Base-by-base conservation (phyloP, 2,888 invertebrate genomes). In the Sesia bembeciformis region DNA sequence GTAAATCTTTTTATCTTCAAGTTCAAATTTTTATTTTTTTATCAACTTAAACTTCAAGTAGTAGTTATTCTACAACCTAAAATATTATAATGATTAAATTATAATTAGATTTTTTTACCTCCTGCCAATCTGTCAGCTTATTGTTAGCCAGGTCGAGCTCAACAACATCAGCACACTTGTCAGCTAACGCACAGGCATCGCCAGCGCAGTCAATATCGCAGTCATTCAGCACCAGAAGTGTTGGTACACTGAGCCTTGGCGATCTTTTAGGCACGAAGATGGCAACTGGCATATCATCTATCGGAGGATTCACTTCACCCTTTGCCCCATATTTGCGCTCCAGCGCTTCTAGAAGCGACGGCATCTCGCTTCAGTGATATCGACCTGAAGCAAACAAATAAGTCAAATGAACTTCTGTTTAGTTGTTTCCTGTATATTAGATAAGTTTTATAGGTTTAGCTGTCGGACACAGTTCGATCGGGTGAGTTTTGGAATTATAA, bases 131-230 rank as follows among this genome's bases (percentile, higher is more conserved):
- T 58, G 93, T 93, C 39, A 98, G 91, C 76, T 95, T 94, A 82
- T 98, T 98, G 77, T 97, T 96, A 49, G 98, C 97, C 66, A 98
- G 91, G 80, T 98, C 98, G 64, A 98, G 91, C 81, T 98, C 98
- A 66, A 96, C 94, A n/a, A 98, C 97, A 66, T 95, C 94, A 54
- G 94, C 93, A 77, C 96, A 97, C 78, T 96, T 96, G 65, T 94
- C 94, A 46, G 94, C 93, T 55, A 97, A 90, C 58, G 92, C 93
- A 59, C 93, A 92, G 54, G 94, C 93, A 74, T 95, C 95, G 39
- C 98, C 98, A 50, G 97, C 97, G 71, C 94, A 93, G 74, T 96
- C 94, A 62, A 98, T 97, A 78, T 95, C 95, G 84, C 97, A 97
- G 85, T 96, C 96, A 70, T 97, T 97, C 55, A 98, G 92, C 62